Base-by-base conservation (phyloP, 2,113 vertebrate genomes). In the Callipepla californica region DNA sequence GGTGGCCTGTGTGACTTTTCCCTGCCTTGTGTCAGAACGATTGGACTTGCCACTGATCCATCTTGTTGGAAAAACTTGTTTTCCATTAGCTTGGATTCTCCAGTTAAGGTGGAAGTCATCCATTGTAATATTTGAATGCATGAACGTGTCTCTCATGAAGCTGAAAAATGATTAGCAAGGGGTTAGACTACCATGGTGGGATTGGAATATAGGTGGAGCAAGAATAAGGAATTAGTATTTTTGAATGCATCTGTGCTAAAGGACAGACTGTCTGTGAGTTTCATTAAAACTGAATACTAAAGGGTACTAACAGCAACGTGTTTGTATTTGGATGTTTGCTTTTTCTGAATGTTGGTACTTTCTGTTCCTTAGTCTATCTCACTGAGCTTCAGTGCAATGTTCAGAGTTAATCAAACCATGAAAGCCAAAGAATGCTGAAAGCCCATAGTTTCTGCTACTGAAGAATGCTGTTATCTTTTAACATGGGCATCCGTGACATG, bases 401-500 rank as follows among this genome's bases (percentile, higher is more conserved):
- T 93, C 68, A 50, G 67, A 83, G 55, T 82, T 80, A 62, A 32
- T 38, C 72, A 72, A 80, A 63, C 50, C 38, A n/a, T 23, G 51
- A 92, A 93, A 67, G 68, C 32, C 77, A 74, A 38, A 77, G 75
- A 80, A 88, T 75, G 68, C 65, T 83, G 47, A 88, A 90, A 86
- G 38, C 59, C 55, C 53, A 2, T 85, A 14, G 74, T 91, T 90
- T 83, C 45, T 91, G 28, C 65, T 80, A 11, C 57, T 44, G 34
- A 83, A 38, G 76, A 90, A 83, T 78, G 68, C 61, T 79, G 59
- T 85, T 93, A 53, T 93, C 85, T 91, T 80, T 70, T 80, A 70
- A 19, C 59, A 67, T 1, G 11, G 36, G 38, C 85, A 90, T 78
- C 82, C 88, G 92, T 93, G 93, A 91, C 85, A 93, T 92, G 76